These are phyloP conservation scores for Junonia oenone DNA, from an alignment of 2,888 invertebrate species.

Conservation along the genomic window DNA sequence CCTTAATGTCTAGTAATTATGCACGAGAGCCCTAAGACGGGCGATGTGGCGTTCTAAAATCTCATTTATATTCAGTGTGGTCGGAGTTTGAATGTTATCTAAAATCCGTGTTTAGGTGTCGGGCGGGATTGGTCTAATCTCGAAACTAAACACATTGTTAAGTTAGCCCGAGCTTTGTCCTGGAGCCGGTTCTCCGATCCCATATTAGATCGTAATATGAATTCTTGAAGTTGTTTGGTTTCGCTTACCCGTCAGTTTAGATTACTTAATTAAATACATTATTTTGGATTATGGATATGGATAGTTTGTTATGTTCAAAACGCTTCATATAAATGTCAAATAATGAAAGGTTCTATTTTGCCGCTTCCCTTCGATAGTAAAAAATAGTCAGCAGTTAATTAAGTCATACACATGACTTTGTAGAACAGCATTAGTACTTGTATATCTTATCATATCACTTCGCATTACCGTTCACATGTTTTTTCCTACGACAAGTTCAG, in stretches of 20 bases:
- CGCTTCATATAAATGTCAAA: background rate
- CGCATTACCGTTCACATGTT: constrained; percentile 22
- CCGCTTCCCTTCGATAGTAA: background rate
- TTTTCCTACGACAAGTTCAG: constrained; percentile 22
- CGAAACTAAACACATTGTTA: constrained; percentile 76
- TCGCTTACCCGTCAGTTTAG: constrained; percentile 14
- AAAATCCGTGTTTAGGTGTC: constrained; percentile 79
- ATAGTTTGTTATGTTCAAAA: background rate
- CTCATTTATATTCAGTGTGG: constrained; percentile 78
- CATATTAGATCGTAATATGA: constrained; percentile 45
- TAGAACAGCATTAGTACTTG: constrained; percentile 9
- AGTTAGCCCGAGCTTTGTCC: constrained; percentile 66
- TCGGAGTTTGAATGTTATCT: constrained; percentile 78
- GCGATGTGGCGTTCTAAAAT: constrained; percentile 64
- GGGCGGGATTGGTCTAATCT: constrained; percentile 75
- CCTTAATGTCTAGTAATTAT: constrained; percentile 51
- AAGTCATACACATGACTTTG: constrained; percentile 7
- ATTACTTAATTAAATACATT: constrained; percentile 18
- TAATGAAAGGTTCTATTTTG: background rate
- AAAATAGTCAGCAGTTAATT: constrained; percentile 12
- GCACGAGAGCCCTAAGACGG: constrained; percentile 66
- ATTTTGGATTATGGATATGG: background rate
- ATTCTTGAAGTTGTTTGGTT: constrained; percentile 31
- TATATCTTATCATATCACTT: constrained; percentile 20
- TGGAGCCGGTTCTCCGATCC: constrained; percentile 44